Evolutionary conservation across 1,140 invertebrate genomes (phyloP).

Genomic region (Colletes latitarsis): DNA sequence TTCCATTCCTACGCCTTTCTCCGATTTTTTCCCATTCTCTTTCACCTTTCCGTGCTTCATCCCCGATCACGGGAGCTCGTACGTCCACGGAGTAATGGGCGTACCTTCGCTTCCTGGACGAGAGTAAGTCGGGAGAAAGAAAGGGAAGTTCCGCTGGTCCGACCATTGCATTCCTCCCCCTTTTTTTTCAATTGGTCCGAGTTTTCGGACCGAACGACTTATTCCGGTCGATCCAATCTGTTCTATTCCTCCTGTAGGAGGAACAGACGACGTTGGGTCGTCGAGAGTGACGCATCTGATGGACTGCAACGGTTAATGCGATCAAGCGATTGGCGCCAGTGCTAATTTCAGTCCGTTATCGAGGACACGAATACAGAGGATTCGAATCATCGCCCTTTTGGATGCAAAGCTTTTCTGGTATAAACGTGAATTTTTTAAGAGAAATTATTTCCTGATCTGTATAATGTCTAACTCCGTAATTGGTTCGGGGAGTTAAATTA

Average conservation of each 20-base stretch:
- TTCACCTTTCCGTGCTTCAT: conserved; percentile 37
- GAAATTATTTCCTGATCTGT: too few relatives aligned
- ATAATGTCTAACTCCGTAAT: too few relatives aligned
- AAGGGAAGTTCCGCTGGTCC: conserved; percentile 37
- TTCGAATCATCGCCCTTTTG: too few relatives aligned
- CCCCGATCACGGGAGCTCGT: conserved; percentile 37
- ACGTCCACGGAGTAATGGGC: conserved; percentile 57
- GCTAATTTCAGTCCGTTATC: conserved; percentile 37
- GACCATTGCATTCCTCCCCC: conserved; percentile 1
- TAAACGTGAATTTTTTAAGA: too few relatives aligned
- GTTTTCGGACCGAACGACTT: conserved; percentile 55
- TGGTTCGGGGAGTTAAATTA: too few relatives aligned
- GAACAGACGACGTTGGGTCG: background rate
- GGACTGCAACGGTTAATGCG: conserved; percentile 27
- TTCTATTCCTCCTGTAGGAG: conserved; percentile 29
- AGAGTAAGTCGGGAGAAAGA: conserved; percentile 18
- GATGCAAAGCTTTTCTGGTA: too few relatives aligned
- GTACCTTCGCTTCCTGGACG: conserved; percentile 50
- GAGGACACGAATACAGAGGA: too few relatives aligned
- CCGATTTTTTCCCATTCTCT: background rate
- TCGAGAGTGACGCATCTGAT: background rate
- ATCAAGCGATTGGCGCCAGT: conserved; percentile 37
- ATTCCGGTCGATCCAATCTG: conserved; percentile 55
- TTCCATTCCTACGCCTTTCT: background rate
- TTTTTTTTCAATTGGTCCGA: conserved; percentile 55